These are phyloP conservation scores for Hydrotaea diabolus DNA, from an alignment of 2,888 invertebrate species.

Conservation along the genomic window DNA sequence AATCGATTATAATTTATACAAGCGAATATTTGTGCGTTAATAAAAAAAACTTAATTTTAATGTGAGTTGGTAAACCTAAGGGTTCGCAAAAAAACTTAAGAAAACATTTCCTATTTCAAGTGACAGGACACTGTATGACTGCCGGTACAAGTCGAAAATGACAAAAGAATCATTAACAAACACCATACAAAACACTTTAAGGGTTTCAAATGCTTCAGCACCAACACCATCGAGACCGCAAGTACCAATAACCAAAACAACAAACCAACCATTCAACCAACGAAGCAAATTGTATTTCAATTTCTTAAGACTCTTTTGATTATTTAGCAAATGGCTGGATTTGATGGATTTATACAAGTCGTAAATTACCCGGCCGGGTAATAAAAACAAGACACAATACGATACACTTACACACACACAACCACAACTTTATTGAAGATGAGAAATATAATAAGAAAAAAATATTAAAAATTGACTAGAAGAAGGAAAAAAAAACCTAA, in stretches of 20 bases:
- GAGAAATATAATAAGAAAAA: slow-evolving; percentile 20
- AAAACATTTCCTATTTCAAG: too few species aligned
- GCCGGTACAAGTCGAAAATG: slow-evolving; percentile 45
- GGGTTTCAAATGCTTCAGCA: slow-evolving; percentile 57
- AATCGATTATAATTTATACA: too few species aligned
- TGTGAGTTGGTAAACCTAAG: too few species aligned
- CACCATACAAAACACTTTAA: slow-evolving; percentile 59
- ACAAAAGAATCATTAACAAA: slow-evolving; percentile 62
- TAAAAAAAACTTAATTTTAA: too few species aligned
- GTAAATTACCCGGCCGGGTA: slow-evolving; percentile 2
- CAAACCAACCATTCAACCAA: not conserved
- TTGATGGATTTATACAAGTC: slow-evolving; percentile 26
- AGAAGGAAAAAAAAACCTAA: not conserved
- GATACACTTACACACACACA: not conserved
- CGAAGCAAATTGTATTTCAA: not conserved
- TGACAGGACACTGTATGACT: not conserved
- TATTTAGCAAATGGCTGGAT: not conserved
- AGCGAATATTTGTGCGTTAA: too few species aligned
- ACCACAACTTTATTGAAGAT: not conserved
- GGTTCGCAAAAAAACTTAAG: too few species aligned
- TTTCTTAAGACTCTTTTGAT: slow-evolving; percentile 7
- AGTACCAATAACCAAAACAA: not conserved
- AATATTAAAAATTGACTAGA: not conserved
- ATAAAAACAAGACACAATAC: too few species aligned
- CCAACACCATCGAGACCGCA: not conserved